Evolutionary conservation across 2,888 invertebrate species (phyloP).

Genomic region (Drosophila kuntzei): DNA sequence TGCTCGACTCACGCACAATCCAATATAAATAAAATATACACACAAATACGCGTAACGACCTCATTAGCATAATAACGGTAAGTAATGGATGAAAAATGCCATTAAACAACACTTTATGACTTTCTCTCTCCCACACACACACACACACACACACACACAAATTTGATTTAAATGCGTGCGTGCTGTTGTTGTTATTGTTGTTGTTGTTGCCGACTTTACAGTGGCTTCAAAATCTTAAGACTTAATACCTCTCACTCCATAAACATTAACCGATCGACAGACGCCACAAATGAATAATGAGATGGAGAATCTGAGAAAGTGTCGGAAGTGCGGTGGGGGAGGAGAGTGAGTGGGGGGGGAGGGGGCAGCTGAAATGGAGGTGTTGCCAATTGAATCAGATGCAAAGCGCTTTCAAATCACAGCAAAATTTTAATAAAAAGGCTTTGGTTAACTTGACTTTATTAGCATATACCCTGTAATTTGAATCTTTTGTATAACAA

Average conservation of each 20-base stretch:
- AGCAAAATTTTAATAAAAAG: neutral
- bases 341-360: too few relatives aligned
- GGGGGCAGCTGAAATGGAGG: neutral
- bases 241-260: constrained; percentile 63
- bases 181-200: constrained; percentile 43
- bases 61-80: constrained; percentile 85
- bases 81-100: constrained; percentile 84
- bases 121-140: constrained; percentile 63
- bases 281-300: constrained; percentile 52
- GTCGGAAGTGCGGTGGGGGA: neutral
- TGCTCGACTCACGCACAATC: constrained; percentile 61
- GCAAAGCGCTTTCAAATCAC: constrained; percentile 3
- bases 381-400: constrained; percentile 5
- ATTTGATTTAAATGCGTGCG: constrained; percentile 62
- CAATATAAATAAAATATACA: constrained; percentile 78
- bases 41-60: constrained; percentile 82
- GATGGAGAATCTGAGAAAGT: neutral
- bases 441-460: constrained; percentile 6
- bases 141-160: constrained; percentile 38
- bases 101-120: constrained; percentile 85
- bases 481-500: neutral
- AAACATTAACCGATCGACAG: constrained; percentile 61
- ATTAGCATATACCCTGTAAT: constrained; percentile 1
- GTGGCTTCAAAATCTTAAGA: constrained; percentile 65
- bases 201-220: constrained; percentile 53